These are phyloP conservation scores for Laspeyria flexula DNA, from an alignment of 2,888 invertebrate species.

Conservation along the genomic window DNA sequence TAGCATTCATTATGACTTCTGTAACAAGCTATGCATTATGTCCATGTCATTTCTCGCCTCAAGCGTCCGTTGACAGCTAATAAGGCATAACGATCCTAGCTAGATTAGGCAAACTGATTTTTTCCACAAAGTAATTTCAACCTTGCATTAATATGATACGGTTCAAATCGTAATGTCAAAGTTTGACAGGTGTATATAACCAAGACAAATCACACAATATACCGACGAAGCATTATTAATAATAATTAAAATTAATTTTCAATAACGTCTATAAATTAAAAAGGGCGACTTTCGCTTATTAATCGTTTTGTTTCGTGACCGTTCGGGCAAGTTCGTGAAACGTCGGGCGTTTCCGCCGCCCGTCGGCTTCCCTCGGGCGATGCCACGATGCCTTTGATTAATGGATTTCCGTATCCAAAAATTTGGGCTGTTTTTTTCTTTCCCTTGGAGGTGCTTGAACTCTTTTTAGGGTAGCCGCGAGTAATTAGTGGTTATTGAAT, in stretches of 20 bases:
- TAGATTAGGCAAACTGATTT: slow-evolving; percentile 20
- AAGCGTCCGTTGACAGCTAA: slow-evolving; percentile 34
- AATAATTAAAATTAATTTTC: slow-evolving; percentile 64
- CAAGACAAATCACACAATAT: slow-evolving; percentile 40
- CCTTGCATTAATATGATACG: slow-evolving; percentile 8
- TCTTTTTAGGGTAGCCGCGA: slow-evolving; percentile 60
- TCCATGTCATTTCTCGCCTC: slow-evolving; percentile 34
- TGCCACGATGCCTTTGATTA: slow-evolving; percentile 64
- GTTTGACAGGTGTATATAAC: slow-evolving; percentile 33
- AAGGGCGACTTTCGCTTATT: slow-evolving; percentile 54
- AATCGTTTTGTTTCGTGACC: slow-evolving; percentile 47
- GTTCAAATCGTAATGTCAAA: slow-evolving; percentile 5
- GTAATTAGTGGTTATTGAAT: slow-evolving; percentile 66
- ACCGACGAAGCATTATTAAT: slow-evolving; percentile 55
- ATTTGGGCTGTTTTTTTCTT: slow-evolving; percentile 51
- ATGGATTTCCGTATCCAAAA: slow-evolving; percentile 67
- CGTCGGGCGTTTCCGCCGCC: slow-evolving; percentile 39
- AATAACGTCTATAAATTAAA: slow-evolving; percentile 62
- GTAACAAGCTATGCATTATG: slow-evolving; percentile 34
- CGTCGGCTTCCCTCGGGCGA: slow-evolving; percentile 55
- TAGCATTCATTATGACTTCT: slow-evolving; percentile 36
- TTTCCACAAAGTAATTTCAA: slow-evolving; percentile 13
- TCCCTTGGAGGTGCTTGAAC: slow-evolving; percentile 61
- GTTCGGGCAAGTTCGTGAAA: slow-evolving; percentile 46
- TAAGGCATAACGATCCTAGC: slow-evolving; percentile 23